A percentile compares a stretch with the other conserved stretches of the same genome.
These are phyloP conservation scores for Halictus rubicundus DNA, from an alignment of 1,140 invertebrate genomes.

Conservation along the genomic window DNA sequence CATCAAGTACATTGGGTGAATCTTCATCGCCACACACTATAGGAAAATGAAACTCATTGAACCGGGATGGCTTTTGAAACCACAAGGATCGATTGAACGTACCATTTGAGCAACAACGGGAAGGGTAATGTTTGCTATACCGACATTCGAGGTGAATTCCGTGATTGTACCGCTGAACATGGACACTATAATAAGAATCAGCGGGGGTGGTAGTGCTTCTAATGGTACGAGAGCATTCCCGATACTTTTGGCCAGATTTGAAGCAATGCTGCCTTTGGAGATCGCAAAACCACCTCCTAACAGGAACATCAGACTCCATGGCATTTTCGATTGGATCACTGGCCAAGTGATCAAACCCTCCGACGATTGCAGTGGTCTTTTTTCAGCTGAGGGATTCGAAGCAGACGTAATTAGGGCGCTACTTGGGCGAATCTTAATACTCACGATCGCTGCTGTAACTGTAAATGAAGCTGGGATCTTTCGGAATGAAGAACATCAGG, in stretches of 20 bases:
- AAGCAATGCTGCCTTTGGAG: slow-evolving; percentile 87
- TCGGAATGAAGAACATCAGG: slow-evolving; percentile 89
- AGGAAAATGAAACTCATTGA: slow-evolving; percentile 27
- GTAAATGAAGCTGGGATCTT: slow-evolving; percentile 85
- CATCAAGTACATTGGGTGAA: slow-evolving; percentile 94
- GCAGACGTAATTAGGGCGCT: no score
- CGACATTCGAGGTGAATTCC: slow-evolving; percentile 92
- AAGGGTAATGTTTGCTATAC: slow-evolving; percentile 91
- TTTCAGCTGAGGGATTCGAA: slow-evolving; percentile 25
- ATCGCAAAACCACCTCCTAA: slow-evolving; percentile 92
- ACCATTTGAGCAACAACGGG: slow-evolving; percentile 91
- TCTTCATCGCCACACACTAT: slow-evolving; percentile 83
- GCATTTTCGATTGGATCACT: slow-evolving; percentile 86
- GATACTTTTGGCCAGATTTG: slow-evolving; percentile 86
- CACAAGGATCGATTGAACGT: slow-evolving; percentile 47
- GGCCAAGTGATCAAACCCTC: slow-evolving; percentile 87
- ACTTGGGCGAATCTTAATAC: neutral
- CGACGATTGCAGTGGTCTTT: slow-evolving; percentile 81
- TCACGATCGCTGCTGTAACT: slow-evolving; percentile 79
- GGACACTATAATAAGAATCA: slow-evolving; percentile 83
- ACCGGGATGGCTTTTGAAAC: no score
- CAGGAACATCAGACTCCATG: slow-evolving; percentile 88
- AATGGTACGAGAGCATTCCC: slow-evolving; percentile 83
- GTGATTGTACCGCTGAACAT: slow-evolving; percentile 84
- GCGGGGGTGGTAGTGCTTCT: slow-evolving; percentile 78